Evolutionary conservation across 2,888 invertebrate genomes (phyloP).

Genomic region (Cybosia mesomella): DNA sequence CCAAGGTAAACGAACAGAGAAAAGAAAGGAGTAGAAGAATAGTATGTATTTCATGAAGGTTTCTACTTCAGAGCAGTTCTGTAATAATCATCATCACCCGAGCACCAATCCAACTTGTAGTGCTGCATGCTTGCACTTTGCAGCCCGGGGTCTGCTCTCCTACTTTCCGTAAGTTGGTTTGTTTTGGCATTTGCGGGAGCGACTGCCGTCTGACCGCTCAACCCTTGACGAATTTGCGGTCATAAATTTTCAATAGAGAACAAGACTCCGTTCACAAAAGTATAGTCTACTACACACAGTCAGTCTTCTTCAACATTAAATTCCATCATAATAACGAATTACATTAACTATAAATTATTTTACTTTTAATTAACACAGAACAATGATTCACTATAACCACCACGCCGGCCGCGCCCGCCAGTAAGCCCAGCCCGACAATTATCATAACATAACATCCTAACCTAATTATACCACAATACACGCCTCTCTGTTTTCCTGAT

Average conservation of each 20-base stretch:
- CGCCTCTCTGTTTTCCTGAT: constrained; percentile 36
- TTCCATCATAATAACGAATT: not conserved
- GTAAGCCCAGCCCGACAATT: constrained; percentile 31
- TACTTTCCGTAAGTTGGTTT: no score
- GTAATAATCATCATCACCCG: no score
- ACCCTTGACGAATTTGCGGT: not conserved
- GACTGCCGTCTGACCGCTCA: no score
- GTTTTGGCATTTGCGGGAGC: no score
- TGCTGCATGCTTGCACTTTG: no score
- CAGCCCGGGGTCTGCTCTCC: no score
- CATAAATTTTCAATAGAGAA: not conserved
- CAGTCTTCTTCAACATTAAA: not conserved
- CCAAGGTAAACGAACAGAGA: no score
- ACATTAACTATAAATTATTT: constrained; percentile 3
- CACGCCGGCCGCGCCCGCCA: constrained; percentile 13
- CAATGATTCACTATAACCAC: constrained; percentile 19
- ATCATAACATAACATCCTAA: constrained; percentile 17
- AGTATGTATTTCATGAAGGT: no score
- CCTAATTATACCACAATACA: constrained; percentile 38
- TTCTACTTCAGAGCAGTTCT: no score
- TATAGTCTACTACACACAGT: not conserved
- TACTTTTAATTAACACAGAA: constrained; percentile 3
- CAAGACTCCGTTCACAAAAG: not conserved
- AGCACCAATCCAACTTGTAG: no score
- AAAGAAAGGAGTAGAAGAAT: no score